Conservation (phyloP, 2,797 vertebrate species). For the Lophotriccus pileatus region DNA sequence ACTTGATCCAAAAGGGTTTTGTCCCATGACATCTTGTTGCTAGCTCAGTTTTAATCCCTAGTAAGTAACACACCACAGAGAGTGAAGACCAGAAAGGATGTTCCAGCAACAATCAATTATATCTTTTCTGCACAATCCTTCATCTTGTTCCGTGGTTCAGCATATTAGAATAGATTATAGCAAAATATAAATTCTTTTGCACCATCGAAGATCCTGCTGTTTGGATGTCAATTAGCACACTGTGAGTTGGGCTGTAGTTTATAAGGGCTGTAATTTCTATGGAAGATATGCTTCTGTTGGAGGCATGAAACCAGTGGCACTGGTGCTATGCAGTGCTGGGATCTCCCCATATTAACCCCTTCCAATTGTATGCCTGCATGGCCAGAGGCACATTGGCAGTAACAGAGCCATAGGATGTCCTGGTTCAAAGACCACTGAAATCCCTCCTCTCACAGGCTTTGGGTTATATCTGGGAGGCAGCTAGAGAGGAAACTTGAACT, state of each 20-base stretch:
- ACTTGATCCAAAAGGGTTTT: slow-evolving; percentile 39
- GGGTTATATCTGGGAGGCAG: background rate
- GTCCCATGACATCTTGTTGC: slow-evolving; percentile 52
- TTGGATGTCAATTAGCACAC: background rate
- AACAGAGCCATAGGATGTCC: background rate
- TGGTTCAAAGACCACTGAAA: background rate
- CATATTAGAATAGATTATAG: background rate
- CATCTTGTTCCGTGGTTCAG: background rate
- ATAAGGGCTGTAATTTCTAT: background rate
- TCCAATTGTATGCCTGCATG: background rate
- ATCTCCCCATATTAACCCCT: background rate
- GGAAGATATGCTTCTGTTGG: background rate
- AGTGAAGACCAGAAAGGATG: background rate
- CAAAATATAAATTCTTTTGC: background rate
- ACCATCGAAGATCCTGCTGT: background rate
- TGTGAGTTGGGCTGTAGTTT: background rate
- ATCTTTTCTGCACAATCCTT: background rate
- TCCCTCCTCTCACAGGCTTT: background rate
- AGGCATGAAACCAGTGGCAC: background rate
- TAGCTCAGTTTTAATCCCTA: background rate
- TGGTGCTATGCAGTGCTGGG: background rate
- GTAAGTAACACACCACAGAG: slow-evolving; percentile 6
- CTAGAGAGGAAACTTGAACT: background rate
- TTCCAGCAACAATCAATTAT: background rate
- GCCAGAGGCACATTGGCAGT: background rate